These are phyloP conservation scores for Anarsia innoxiella DNA, from an alignment of 2,888 invertebrate species.

Conservation along the genomic window DNA sequence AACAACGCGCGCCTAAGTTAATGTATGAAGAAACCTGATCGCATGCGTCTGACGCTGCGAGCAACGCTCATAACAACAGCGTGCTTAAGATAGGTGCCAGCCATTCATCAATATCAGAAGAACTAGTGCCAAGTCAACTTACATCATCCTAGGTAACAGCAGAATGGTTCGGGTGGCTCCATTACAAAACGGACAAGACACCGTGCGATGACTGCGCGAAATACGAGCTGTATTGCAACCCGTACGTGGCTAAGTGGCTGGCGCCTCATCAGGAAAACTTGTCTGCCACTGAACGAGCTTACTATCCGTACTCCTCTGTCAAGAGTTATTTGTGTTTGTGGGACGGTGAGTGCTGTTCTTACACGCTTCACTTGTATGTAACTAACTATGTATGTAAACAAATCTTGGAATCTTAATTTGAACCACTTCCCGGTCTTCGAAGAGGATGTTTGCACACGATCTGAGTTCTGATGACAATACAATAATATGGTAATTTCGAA, in stretches of 20 bases:
- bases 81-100: too few species aligned
- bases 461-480: too few species aligned
- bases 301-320: conserved; percentile 46
- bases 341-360: conserved; percentile 57
- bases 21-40: too few species aligned
- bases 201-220: conserved; percentile 50
- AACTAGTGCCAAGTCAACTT: background rate
- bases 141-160: conserved; percentile 84
- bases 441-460: too few species aligned
- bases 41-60: too few species aligned
- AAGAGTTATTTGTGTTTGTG: conserved; percentile 30
- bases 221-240: conserved; percentile 30
- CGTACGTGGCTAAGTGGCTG: conserved; percentile 39
- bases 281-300: conserved; percentile 38
- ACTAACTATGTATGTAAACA: too few species aligned
- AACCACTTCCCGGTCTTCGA: too few species aligned
- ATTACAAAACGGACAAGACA: conserved; percentile 83
- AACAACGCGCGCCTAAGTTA: too few species aligned
- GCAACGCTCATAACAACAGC: too few species aligned
- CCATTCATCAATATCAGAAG: background rate
- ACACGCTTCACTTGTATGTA: too few species aligned
- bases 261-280: conserved; percentile 41
- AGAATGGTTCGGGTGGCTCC: conserved; percentile 98
- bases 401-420: too few species aligned
- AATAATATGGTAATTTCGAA: too few species aligned